These are phyloP conservation scores for Drosophila robusta DNA, from an alignment of 2,888 invertebrate species.

Conservation along the genomic window DNA sequence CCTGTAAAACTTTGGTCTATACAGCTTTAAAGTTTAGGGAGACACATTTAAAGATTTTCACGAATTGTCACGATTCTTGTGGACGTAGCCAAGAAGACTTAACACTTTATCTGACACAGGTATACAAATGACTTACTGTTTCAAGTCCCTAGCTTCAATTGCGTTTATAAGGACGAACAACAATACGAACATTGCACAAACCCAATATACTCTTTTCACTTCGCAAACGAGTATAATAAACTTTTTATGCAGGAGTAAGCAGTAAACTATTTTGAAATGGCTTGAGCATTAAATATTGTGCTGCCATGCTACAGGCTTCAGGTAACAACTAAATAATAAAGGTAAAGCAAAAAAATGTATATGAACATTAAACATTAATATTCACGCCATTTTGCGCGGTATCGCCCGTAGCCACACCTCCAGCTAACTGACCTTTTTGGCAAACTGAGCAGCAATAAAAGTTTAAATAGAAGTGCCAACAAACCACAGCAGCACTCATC, in stretches of 20 bases:
- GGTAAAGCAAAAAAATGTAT: constrained; percentile 30
- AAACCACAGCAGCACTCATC: constrained; percentile 81
- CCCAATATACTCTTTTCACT: no score
- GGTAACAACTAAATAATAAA: constrained; percentile 8
- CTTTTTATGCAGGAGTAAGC: not conserved
- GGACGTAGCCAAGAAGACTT: no score
- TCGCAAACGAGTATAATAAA: no score
- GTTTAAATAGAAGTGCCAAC: constrained; percentile 81
- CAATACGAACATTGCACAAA: no score
- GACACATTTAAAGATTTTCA: no score
- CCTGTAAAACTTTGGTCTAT: no score
- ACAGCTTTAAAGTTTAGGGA: no score
- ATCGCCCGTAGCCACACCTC: not conserved
- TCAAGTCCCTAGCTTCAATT: no score
- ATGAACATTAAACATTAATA: constrained; percentile 63
- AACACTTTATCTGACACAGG: no score
- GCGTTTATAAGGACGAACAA: no score
- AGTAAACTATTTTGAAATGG: not conserved
- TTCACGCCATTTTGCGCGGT: constrained; percentile 43
- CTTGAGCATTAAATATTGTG: not conserved
- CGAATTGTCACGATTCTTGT: no score
- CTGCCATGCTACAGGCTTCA: not conserved
- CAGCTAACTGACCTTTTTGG: constrained; percentile 52
- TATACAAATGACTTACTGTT: no score
- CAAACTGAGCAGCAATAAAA: constrained; percentile 76